phyloP scores from a whole-genome alignment of 2,797 vertebrate species.

The Rhynchonycteris naso region DNA sequence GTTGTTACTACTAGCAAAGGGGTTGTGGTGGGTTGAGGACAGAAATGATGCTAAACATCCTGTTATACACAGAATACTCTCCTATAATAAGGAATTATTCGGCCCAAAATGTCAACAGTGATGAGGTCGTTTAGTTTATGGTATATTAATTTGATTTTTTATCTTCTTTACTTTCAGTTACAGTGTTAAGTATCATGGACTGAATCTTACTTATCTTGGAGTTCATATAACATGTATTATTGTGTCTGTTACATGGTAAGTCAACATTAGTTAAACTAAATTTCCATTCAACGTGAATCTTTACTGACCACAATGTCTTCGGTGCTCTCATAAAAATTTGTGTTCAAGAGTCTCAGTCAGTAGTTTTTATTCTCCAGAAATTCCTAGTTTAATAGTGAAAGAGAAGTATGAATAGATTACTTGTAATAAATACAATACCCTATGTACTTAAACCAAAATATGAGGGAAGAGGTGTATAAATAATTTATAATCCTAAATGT shows the following conservation, averaged over 20 bases:
- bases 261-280: neutral
- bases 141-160: neutral
- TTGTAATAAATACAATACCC: neutral
- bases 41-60: neutral
- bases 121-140: neutral
- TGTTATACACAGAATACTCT: neutral
- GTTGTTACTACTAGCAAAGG: neutral
- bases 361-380: neutral
- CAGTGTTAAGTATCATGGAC: neutral
- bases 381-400: neutral
- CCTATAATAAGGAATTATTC: neutral
- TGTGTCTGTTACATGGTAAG: neutral
- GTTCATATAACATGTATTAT: neutral
- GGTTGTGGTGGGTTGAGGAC: neutral
- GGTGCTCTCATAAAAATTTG: neutral
- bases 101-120: neutral
- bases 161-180: neutral
- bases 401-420: neutral
- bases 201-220: neutral
- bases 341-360: neutral
- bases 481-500: neutral
- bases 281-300: neutral
- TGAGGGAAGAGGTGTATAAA: neutral
- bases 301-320: neutral
- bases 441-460: neutral